phyloP scores from a whole-genome alignment of 2,113 vertebrate genomes.

The Brachyhypopomus gauderio region DNA sequence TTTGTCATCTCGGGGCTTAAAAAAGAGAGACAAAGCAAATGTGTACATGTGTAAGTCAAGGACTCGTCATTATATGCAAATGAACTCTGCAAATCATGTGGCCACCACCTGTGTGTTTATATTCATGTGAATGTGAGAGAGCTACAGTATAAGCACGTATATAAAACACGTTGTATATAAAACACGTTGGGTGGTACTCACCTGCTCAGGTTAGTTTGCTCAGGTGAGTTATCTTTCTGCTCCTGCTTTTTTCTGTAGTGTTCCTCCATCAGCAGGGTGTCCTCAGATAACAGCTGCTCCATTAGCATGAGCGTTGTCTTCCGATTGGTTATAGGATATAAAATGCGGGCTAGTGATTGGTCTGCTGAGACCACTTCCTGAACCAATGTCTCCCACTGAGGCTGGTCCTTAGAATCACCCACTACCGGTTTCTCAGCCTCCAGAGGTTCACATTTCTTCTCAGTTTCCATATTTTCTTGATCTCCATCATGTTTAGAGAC shows the following conservation, averaged over 20 bases:
- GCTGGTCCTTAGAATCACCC: slow-evolving; percentile 46
- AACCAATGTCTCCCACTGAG: slow-evolving; percentile 75
- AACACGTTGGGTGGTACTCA: slow-evolving; percentile 43
- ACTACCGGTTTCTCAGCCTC: background rate
- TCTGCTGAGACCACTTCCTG: slow-evolving; percentile 80
- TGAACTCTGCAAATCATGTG: background rate
- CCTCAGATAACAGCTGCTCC: slow-evolving; percentile 86
- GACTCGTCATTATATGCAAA: too few species aligned
- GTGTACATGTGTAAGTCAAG: background rate
- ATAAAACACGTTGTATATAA: background rate
- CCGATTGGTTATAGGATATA: slow-evolving; percentile 77
- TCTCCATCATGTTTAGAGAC: slow-evolving; percentile 41
- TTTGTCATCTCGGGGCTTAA: slow-evolving; percentile 58
- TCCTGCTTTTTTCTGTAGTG: slow-evolving; percentile 77
- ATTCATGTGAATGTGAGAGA: background rate
- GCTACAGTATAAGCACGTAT: background rate
- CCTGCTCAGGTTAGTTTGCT: slow-evolving; percentile 59
- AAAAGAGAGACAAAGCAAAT: slow-evolving; percentile 23
- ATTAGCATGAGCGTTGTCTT: slow-evolving; percentile 86
- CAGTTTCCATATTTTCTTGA: slow-evolving; percentile 47
- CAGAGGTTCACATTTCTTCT: slow-evolving; percentile 11
- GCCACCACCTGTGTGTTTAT: background rate
- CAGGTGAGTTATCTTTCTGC: slow-evolving; percentile 50
- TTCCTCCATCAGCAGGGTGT: slow-evolving; percentile 76
- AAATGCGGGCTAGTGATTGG: slow-evolving; percentile 75